These are phyloP conservation scores for Calliopum simillimum DNA, from an alignment of 2,888 invertebrate genomes.

Conservation along the genomic window DNA sequence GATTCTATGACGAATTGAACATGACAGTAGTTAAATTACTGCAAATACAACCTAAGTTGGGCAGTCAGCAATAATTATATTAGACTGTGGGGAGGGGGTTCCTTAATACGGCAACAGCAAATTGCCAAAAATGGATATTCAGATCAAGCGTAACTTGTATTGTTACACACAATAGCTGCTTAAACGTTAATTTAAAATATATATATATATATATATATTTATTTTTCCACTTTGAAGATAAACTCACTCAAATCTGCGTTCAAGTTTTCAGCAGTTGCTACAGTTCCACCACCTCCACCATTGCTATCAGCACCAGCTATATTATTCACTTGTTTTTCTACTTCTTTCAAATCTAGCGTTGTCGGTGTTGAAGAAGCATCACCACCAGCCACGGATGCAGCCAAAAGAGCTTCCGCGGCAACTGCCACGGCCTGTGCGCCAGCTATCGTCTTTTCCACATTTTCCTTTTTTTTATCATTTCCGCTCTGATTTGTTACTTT, in stretches of 20 bases:
- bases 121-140: no score
- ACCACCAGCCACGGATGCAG: conserved; percentile 49
- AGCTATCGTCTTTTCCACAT: conserved; percentile 29
- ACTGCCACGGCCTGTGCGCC: conserved; percentile 38
- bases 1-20: no score
- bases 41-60: no score
- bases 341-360: conserved; percentile 37
- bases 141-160: no score
- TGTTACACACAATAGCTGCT: no score
- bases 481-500: conserved; percentile 38
- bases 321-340: conserved; percentile 21
- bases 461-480: conserved; percentile 33
- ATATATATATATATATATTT: no score
- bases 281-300: not conserved
- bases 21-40: no score
- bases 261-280: conserved; percentile 39
- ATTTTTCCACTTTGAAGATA: no score
- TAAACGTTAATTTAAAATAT: no score
- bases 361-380: conserved; percentile 26
- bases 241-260: conserved; percentile 54
- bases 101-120: no score
- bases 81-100: no score
- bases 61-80: no score
- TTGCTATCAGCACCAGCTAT: not conserved
- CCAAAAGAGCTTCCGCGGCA: conserved; percentile 52